Conservation (phyloP, 2,888 invertebrate species). For the Acrocera orbiculus region DNA sequence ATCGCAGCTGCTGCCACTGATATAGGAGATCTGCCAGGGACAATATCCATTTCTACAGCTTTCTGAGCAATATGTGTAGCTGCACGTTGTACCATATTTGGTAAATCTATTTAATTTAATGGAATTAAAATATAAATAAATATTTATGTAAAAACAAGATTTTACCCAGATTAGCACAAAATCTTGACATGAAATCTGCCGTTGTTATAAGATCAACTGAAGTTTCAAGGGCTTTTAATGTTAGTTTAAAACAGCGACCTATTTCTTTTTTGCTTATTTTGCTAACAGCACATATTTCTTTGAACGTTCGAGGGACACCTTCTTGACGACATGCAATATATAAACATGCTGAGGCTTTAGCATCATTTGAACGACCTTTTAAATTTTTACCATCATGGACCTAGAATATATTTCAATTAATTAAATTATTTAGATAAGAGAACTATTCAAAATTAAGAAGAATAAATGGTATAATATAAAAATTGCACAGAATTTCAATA, state of each 20-base stretch:
- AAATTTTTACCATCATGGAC: slow-evolving; percentile 89
- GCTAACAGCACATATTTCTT: slow-evolving; percentile 98
- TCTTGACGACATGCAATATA: slow-evolving; percentile 99
- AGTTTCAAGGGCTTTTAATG: slow-evolving; percentile 88
- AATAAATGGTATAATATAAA: neutral
- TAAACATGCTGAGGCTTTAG: slow-evolving; percentile 94
- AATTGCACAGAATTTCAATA: neutral
- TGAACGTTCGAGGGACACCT: slow-evolving; percentile 96
- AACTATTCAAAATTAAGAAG: too few relatives aligned
- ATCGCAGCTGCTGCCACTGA: slow-evolving; percentile 99
- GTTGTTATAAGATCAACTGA: slow-evolving; percentile 96
- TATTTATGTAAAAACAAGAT: neutral
- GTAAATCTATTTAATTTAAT: slow-evolving; percentile 32
- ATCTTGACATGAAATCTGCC: slow-evolving; percentile 97
- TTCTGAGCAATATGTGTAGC: slow-evolving; percentile 94
- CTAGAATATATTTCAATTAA: too few relatives aligned
- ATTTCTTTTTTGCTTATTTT: slow-evolving; percentile 99
- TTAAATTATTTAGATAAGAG: too few relatives aligned
- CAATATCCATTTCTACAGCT: slow-evolving; percentile 92
- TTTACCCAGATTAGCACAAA: slow-evolving; percentile 80
- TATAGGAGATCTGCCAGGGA: slow-evolving; percentile 94
- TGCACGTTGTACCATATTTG: slow-evolving; percentile 77
- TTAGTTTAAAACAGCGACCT: slow-evolving; percentile 93
- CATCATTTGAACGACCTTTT: slow-evolving; percentile 92
- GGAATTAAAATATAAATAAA: neutral